Evolutionary conservation across 2,888 invertebrate genomes (phyloP).

Genomic region (Penaeus monodon): DNA sequence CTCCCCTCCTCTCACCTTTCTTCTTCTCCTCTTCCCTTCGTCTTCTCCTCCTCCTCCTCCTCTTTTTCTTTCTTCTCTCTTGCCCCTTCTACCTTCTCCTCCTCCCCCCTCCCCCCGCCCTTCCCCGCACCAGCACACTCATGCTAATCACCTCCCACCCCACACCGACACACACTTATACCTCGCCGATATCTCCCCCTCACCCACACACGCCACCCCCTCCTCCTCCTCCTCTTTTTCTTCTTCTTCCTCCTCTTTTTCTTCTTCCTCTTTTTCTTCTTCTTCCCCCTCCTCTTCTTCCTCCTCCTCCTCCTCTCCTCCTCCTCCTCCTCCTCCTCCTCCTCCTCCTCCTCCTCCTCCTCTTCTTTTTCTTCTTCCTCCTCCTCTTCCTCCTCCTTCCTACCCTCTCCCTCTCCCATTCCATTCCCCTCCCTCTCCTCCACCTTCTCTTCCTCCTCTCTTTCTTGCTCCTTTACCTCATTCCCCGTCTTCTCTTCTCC

Average conservation of each 20-base stretch:
- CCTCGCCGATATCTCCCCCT: not conserved
- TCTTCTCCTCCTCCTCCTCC: not conserved
- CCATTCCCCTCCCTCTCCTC: not conserved
- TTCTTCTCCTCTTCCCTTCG: not conserved
- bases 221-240: too few species aligned
- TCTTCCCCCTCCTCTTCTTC: not conserved
- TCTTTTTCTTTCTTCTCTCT: not conserved
- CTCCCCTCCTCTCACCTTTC: not conserved
- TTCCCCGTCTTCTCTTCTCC: not conserved
- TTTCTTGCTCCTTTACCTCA: not conserved
- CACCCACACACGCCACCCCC: not conserved
- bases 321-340: not conserved
- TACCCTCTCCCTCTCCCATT: not conserved
- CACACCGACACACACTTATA: slow-evolving; percentile 21
- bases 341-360: not conserved
- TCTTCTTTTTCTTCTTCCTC: not conserved
- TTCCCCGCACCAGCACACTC: not conserved
- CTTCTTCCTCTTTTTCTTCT: not conserved
- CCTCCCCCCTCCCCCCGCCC: slow-evolving; percentile 1
- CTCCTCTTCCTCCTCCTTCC: not conserved
- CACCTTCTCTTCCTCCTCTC: not conserved
- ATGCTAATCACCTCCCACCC: not conserved
- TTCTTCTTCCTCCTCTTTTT: not conserved
- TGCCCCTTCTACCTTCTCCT: not conserved
- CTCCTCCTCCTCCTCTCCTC: not conserved